Evolutionary conservation across 2,888 invertebrate genomes (phyloP), one percentile per base, ranked within the genome.

Genomic region (Dynastes maya): DNA sequence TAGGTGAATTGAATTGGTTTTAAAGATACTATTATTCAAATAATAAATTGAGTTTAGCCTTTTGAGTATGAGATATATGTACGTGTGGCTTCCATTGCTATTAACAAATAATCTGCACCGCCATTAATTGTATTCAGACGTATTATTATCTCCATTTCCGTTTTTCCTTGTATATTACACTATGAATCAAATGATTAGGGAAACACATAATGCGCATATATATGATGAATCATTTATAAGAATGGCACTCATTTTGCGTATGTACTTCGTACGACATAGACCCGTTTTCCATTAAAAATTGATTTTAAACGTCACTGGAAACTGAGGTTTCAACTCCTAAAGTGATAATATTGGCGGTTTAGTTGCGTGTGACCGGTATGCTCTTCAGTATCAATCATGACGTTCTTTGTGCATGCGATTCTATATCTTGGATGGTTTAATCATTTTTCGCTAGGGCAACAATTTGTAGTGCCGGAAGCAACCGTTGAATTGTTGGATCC

Each of bases 401-500:
- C 45, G 61, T 45, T 74, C 32, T 29, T 11, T n/a, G n/a, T 55
- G 37, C 32, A 37, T 37, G 27, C 11, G n/a, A 4, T 74, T 11
- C 8, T 74, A 8, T 61, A 5, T 49, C 2, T 45, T 61, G 1
- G 22, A n/a, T 61, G 27, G 6, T 27, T 74, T 22, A 29, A n/a
- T n/a, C 0, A 55, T 37, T 29, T 71, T 37, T 29, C 71, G 6
- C 32, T 37, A 3, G 55, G 55, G n/a, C 72, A 74, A 61, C 27
- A 51, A 77, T 87, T 83, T 82, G 86, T 88, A 55, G 90, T 92
- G 0, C 92, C 92, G 0, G 88, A 89, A 0, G 91, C 92, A 0
- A 90, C 89, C 77, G 87, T 93, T 0, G 91, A 92, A 85, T 92
- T 92, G 2, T 89, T 92, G 51, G 89, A 89, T 82, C 93, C 93